Base-by-base conservation (phyloP, 2,888 invertebrate species). In the Polydrusus cervinus region DNA sequence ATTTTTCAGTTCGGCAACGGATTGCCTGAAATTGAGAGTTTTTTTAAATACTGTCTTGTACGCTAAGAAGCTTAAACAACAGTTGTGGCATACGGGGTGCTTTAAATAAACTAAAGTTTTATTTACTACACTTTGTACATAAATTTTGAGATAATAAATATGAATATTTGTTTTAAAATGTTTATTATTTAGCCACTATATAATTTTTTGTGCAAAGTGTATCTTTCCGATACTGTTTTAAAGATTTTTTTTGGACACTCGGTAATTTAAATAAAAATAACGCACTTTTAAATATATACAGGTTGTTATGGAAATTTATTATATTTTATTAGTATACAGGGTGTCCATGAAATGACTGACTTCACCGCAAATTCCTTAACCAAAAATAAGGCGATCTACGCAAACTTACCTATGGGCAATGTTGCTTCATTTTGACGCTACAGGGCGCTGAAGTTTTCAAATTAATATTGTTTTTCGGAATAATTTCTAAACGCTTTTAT, bases 1-100 rank as follows among this genome's bases (percentile, higher is more conserved):
- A 14, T 30, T 68, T 65, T 76, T 76, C 76, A 76, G 72, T 75
- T 75, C 75, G 75, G 75, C 75, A 75, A 71, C 65, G 45, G 18
- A 11, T 20, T 75, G 75, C 75, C 75, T 34, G 66, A 74, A 65
- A 53, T 18, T 57, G 8, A 45, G 20, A 53, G 61, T 75, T 67
- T 62, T 43, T 25, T 64, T 9, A 71, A 75, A 75, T 75, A 71
- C 75, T 75, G 75, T 49, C 66, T 71, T 61, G 62, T 66, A 70
- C 14, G 47, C 68, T 67, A 69, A 57, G 2, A 64, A 74, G 68
- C 62, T 61, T 62, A 53, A 25, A 40, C 53, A 64, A 57, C 51
- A n/a, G 38, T 65, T 64, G 14, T 34, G 14, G 16, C n/a, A 57
- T 68, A 68, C 57, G 34, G 57, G 20, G 57, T 57, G 68, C 18